Evolutionary conservation across 2,797 vertebrate species (phyloP), one percentile per base, ranked within the genome.

Genomic region (Sebastiscus tertius): DNA sequence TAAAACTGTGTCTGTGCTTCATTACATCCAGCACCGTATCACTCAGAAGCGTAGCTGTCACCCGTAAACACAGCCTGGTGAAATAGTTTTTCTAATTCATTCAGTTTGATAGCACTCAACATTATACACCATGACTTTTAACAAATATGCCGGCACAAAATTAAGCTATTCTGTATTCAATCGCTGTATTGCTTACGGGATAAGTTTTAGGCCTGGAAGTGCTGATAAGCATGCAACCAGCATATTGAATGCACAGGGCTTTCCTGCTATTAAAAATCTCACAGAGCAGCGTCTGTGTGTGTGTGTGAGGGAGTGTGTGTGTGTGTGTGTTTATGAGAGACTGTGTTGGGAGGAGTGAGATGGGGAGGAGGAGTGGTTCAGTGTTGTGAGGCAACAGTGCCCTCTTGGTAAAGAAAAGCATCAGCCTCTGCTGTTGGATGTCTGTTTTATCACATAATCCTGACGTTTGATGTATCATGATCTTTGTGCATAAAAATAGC

Each of bases 221-320:
- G 87, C 76, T 88, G 90, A 94, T 92, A 90, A 91, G 88, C 80
- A 92, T 86, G 79, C 84, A 72, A 80, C 80, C 79, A 76, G 89
- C 85, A 89, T 87, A 88, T 77, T 82, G 72, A 87, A 70, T 85
- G 84, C 67, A 81, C 67, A 77, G 71, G 84, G 81, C 46, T 87
- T 86, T 85, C 80, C 80, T 79, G 39, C 78, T 84, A 75, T 83
- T 78, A 84, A 56, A 84, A 86, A 82, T 68, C 65, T 88, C 81
- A 71, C 16, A 70, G 73, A 79, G 75, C 56, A 34, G 42, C 31
- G 7, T 26, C 39, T 72, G 31, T 62, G 63, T 75, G 66, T 16
- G n/a, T 49, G 18, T 26, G 31, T 64, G 58, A 67, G 72, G 42
- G 65, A 59, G 79, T 46, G 59, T 36, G 59, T 36, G 65, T 52